phyloP scores from a whole-genome alignment of 2,113 vertebrate species.

The Oreochromis aureus region DNA sequence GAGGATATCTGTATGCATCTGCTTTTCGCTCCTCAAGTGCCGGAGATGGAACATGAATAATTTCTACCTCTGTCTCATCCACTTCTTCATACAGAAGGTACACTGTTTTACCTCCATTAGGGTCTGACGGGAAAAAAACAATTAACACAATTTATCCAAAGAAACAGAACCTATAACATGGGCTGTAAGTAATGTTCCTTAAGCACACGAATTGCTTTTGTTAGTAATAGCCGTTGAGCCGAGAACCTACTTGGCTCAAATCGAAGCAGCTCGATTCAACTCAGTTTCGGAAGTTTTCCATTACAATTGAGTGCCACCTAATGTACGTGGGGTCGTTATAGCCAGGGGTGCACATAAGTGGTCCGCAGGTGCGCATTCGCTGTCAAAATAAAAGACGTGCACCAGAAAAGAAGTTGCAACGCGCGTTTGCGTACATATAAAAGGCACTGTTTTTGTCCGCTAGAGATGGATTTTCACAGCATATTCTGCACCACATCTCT shows the following conservation, averaged over 20 bases:
- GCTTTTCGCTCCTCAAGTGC: conserved; percentile 93
- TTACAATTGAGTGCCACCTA: background rate
- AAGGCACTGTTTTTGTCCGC: no score
- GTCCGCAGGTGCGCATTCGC: no score
- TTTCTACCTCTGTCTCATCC: conserved; percentile 93
- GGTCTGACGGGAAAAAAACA: conserved; percentile 56
- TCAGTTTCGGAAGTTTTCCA: background rate
- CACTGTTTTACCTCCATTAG: conserved; percentile 79
- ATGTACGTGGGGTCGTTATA: fast-evolving
- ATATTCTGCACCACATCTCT: no score
- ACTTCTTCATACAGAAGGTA: conserved; percentile 92
- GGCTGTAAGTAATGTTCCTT: background rate
- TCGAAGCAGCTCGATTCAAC: background rate
- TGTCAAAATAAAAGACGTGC: no score
- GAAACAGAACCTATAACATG: background rate
- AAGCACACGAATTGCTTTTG: background rate
- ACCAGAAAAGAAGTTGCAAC: no score
- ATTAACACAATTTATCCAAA: background rate
- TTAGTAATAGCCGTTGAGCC: background rate
- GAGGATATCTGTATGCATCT: conserved; percentile 91
- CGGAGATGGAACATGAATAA: conserved; percentile 93
- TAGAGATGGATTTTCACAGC: no score
- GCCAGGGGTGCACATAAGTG: background rate
- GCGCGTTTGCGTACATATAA: no score
- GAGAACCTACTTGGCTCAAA: background rate